Percentiles rank a stretch among this genome's conserved stretches.
Evolutionary conservation across 2,888 invertebrate genomes (phyloP).

Genomic region (Melipona bicolor): DNA sequence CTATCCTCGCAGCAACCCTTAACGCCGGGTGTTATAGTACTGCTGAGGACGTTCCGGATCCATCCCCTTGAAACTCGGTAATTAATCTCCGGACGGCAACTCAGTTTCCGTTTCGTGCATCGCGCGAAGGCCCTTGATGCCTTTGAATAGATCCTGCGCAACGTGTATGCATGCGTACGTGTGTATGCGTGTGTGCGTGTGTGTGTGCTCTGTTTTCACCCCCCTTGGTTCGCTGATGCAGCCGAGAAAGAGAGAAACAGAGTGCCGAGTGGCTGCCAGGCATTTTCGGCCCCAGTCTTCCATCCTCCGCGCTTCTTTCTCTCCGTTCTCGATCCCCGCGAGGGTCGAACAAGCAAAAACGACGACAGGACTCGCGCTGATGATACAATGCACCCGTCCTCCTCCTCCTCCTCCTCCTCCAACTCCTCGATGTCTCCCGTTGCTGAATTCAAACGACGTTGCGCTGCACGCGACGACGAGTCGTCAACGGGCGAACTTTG

Average conservation of each 20-base stretch:
- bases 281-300: slow-evolving; percentile 42
- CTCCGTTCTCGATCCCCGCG: not conserved
- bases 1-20: slow-evolving; percentile 49
- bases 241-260: not conserved
- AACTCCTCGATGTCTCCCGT: not conserved
- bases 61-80: slow-evolving; percentile 67
- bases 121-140: slow-evolving; percentile 24
- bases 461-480: not conserved
- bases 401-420: not conserved
- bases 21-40: slow-evolving; percentile 61
- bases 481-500: not conserved
- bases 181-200: not conserved
- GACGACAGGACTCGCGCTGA: slow-evolving; percentile 14
- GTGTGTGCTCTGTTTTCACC: not conserved
- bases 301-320: slow-evolving; percentile 20
- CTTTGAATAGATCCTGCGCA: slow-evolving; percentile 53
- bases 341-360: slow-evolving; percentile 2
- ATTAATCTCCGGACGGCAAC: slow-evolving; percentile 68
- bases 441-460: not conserved
- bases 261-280: slow-evolving; percentile 22
- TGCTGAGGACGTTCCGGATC: slow-evolving; percentile 51
- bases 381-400: slow-evolving; percentile 11
- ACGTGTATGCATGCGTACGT: not conserved
- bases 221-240: not conserved
- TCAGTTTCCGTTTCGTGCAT: slow-evolving; percentile 62